These are phyloP conservation scores for Mesoligia furuncula DNA, from an alignment of 2,888 invertebrate species.

Conservation along the genomic window DNA sequence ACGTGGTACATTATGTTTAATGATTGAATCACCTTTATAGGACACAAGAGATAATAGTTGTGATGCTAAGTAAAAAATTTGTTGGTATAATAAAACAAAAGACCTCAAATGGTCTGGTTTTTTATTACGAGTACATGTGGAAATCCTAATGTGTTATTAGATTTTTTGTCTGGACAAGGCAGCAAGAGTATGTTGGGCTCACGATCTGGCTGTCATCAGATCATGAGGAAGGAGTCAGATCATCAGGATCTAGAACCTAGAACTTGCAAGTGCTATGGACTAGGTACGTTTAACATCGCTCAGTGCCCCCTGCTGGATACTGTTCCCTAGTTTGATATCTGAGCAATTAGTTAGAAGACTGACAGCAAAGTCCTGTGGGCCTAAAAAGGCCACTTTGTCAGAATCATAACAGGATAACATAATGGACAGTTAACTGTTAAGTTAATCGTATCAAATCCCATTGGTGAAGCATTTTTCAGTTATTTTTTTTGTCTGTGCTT, in stretches of 20 bases:
- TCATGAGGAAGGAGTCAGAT: background rate
- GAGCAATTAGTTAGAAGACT: background rate
- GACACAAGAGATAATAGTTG: conserved; percentile 38
- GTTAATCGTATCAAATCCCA: too few relatives aligned
- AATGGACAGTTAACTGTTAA: too few relatives aligned
- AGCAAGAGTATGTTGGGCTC: too few relatives aligned
- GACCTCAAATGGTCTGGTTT: conserved; percentile 3
- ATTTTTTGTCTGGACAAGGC: background rate
- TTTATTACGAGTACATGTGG: conserved; percentile 10
- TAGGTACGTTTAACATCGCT: background rate
- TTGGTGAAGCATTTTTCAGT: too few relatives aligned
- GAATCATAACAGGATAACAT: too few relatives aligned
- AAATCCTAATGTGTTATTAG: background rate
- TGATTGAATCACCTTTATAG: conserved; percentile 55
- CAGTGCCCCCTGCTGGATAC: background rate
- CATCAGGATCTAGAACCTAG: background rate
- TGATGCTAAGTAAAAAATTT: conserved; percentile 34
- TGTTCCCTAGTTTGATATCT: background rate
- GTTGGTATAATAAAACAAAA: conserved; percentile 33
- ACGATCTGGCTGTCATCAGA: too few relatives aligned
- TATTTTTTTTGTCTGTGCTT: too few relatives aligned
- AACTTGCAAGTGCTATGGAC: too few relatives aligned
- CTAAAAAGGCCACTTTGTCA: too few relatives aligned
- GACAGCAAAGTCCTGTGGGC: background rate
- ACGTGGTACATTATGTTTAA: conserved; percentile 47